These are phyloP conservation scores for Eudemis profundana DNA, from an alignment of 2,888 invertebrate genomes.

Conservation along the genomic window DNA sequence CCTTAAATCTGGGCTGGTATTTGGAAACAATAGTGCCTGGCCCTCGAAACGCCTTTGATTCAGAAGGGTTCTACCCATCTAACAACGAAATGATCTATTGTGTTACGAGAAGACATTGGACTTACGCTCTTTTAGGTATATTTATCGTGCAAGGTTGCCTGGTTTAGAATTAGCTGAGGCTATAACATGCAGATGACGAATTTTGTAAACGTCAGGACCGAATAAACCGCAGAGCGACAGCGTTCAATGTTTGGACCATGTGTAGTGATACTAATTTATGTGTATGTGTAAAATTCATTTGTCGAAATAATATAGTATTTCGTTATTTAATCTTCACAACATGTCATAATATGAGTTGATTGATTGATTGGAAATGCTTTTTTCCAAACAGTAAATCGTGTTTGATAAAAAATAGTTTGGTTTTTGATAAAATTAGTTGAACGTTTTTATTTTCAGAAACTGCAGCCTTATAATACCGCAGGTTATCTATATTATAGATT, in stretches of 20 bases:
- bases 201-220: conserved; percentile 13
- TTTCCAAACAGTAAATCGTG: no score
- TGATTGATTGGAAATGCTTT: no score
- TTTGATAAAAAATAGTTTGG: no score
- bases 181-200: conserved; percentile 33
- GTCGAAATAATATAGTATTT: no score
- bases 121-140: conserved; percentile 10
- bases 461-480: no score
- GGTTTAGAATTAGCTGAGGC: conserved; percentile 28
- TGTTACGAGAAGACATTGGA: neutral
- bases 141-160: neutral
- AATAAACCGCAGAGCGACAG: conserved; percentile 2
- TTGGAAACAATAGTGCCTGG: conserved; percentile 36
- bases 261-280: neutral
- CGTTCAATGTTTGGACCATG: neutral
- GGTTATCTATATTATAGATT: no score
- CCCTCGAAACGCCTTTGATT: conserved; percentile 8
- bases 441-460: no score
- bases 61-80: neutral
- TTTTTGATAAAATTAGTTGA: no score
- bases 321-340: no score
- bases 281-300: no score
- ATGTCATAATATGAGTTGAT: no score
- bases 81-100: neutral
- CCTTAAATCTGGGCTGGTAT: conserved; percentile 24